These are phyloP conservation scores for Allygus modestus DNA, from an alignment of 2,888 invertebrate species.

Conservation along the genomic window DNA sequence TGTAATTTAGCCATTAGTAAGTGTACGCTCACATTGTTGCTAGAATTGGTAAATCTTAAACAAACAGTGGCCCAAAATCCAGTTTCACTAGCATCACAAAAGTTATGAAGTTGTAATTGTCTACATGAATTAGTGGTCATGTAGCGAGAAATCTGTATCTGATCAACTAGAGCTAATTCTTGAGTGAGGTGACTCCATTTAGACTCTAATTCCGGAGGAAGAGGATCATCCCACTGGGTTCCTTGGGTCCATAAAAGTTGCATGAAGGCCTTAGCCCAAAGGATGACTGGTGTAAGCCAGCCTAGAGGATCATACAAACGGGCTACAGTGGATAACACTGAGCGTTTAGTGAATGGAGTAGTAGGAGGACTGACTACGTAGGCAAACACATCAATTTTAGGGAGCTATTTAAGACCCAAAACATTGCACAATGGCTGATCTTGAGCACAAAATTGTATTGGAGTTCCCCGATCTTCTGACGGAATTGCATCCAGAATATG, in stretches of 20 bases:
- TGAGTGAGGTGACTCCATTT: conserved; percentile 31
- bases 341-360: conserved; percentile 65
- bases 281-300: conserved; percentile 59
- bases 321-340: conserved; percentile 66
- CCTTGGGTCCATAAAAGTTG: conserved; percentile 61
- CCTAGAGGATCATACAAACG: conserved; percentile 67
- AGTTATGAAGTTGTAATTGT: background rate
- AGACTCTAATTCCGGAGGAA: conserved; percentile 1
- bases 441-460: conserved; percentile 33
- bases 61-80: background rate
- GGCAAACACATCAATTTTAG: conserved; percentile 63
- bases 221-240: conserved; percentile 61
- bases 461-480: conserved; percentile 50
- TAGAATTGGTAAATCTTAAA: background rate
- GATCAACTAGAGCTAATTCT: conserved; percentile 11
- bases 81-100: conserved; percentile 23
- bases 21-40: background rate
- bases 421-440: conserved; percentile 64
- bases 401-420: conserved; percentile 67
- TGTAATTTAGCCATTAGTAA: conserved; percentile 61
- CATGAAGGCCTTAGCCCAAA: conserved; percentile 63
- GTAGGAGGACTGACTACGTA: conserved; percentile 55
- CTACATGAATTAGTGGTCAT: background rate
- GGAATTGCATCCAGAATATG: conserved; percentile 48
- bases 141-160: conserved; percentile 53